Percentiles rank a stretch among this genome's conserved stretches.
These are phyloP conservation scores for Synanthedon andrenaeformis DNA, from an alignment of 2,888 invertebrate species.

Conservation along the genomic window DNA sequence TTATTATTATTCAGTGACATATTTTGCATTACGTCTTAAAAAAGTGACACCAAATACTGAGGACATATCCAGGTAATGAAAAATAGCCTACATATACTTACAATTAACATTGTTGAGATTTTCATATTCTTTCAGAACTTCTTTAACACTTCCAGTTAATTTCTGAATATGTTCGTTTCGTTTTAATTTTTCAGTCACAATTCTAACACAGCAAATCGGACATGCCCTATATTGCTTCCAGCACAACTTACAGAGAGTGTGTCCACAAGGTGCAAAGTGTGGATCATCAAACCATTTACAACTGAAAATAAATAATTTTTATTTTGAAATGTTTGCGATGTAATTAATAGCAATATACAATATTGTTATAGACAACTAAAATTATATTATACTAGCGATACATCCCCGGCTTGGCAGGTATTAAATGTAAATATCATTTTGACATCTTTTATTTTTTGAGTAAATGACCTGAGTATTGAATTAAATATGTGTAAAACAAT, in stretches of 20 bases:
- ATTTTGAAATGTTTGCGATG: no score
- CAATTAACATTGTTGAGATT: constrained; percentile 40
- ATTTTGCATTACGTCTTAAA: not conserved
- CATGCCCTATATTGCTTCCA: constrained; percentile 40
- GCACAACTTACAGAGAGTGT: constrained; percentile 46
- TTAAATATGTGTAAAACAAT: no score
- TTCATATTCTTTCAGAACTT: constrained; percentile 34
- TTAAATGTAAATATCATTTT: no score
- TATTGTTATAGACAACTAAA: no score
- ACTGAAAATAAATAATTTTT: constrained; percentile 16
- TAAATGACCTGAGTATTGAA: no score
- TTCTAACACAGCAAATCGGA: constrained; percentile 26
- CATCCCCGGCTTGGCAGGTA: no score
- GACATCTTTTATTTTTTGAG: no score
- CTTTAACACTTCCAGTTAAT: constrained; percentile 29
- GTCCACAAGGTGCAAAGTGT: constrained; percentile 45
- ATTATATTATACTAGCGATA: no score
- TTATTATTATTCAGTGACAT: not conserved
- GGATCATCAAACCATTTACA: constrained; percentile 46
- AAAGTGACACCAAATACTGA: no score
- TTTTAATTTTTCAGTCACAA: constrained; percentile 30
- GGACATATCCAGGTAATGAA: no score
- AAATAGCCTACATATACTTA: constrained; percentile 18
- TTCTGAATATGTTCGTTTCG: constrained; percentile 33
- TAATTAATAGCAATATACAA: no score